A percentile compares a stretch with the other conserved stretches of the same genome.
Conservation (phyloP, 2,113 vertebrate genomes). For the Rhadina sibilatrix region DNA sequence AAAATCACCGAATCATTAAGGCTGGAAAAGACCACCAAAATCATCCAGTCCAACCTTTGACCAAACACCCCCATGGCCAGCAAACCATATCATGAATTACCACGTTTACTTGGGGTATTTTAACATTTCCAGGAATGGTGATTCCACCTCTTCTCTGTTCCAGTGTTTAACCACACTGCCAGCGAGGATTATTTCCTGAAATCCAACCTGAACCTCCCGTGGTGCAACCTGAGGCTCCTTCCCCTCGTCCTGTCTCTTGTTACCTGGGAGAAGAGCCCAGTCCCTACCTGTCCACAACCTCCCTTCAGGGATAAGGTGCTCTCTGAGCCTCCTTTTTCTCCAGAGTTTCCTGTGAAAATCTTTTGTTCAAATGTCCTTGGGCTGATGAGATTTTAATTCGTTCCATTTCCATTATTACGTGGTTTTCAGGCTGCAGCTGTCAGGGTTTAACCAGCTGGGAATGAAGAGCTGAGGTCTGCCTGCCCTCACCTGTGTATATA, state of each 20-base stretch:
- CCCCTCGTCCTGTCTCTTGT: not conserved
- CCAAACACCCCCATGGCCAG: not conserved
- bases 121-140: not conserved
- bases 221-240: not conserved
- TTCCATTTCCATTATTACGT: not conserved
- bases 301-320: not conserved
- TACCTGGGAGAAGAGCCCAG: not conserved
- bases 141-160: not conserved
- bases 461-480: not conserved
- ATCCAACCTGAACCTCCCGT: not conserved
- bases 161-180: not conserved
- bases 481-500: not conserved
- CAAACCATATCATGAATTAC: rapidly evolving
- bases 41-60: not conserved
- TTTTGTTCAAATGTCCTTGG: not conserved
- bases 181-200: not conserved
- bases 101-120: not conserved
- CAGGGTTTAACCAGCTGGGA: not conserved
- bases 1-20: not conserved
- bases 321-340: not conserved
- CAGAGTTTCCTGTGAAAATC: not conserved
- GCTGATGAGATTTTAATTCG: not conserved
- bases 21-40: not conserved
- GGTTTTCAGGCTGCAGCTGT: not conserved
- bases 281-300: not conserved